A percentile compares a stretch with the other conserved stretches of the same genome.
Conservation (phyloP, 1,140 invertebrate species). For the Eurytemora carolleeae region DNA sequence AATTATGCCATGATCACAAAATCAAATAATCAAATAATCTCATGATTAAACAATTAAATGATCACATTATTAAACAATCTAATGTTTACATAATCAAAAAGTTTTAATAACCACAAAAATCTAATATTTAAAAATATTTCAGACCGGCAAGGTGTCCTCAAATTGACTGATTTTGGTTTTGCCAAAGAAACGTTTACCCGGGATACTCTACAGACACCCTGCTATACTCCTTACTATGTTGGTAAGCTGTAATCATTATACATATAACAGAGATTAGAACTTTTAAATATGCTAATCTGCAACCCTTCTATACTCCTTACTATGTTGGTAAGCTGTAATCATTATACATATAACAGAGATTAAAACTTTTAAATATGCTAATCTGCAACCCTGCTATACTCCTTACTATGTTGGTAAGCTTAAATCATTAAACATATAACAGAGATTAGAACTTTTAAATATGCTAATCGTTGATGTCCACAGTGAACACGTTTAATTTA, state of each 20-base stretch:
- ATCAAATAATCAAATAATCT: neutral
- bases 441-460: too few species aligned
- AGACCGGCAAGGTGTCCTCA: conserved; percentile 46
- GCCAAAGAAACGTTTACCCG: conserved; percentile 82
- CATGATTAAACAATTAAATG: too few species aligned
- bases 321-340: conserved; percentile 61
- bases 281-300: conserved; percentile 76
- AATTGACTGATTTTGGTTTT: conserved; percentile 98
- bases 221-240: conserved; percentile 97
- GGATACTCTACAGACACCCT: conserved; percentile 79
- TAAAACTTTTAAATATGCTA: too few species aligned
- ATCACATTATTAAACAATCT: too few species aligned
- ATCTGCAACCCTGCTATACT: conserved; percentile 95
- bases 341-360: too few species aligned
- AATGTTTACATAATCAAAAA: too few species aligned
- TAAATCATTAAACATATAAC: too few species aligned
- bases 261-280: too few species aligned
- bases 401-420: conserved; percentile 84
- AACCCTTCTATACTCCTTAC: conserved; percentile 95
- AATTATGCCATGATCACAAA: neutral
- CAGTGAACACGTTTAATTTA: too few species aligned
- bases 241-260: conserved; percentile 37
- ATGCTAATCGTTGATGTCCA: too few species aligned
- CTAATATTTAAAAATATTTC: conserved; percentile 8
- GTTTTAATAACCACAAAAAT: too few species aligned